Conservation (phyloP, 2,888 invertebrate species). For the Sarcophaga caerulescens region DNA sequence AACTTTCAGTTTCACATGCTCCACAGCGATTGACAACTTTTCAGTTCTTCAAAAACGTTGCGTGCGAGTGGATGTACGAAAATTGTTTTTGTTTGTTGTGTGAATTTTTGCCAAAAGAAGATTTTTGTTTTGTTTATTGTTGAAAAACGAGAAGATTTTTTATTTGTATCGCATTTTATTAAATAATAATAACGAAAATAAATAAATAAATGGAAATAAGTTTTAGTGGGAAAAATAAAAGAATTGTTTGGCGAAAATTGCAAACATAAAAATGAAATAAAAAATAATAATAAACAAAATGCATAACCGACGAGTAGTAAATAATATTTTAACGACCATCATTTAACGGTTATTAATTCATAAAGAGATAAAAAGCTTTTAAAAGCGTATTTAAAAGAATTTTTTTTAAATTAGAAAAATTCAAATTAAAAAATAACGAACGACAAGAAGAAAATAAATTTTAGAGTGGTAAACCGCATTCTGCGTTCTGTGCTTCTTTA, state of each 20-base stretch:
- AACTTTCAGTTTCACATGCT: slow-evolving; percentile 65
- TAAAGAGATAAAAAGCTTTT: neutral
- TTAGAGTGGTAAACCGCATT: neutral
- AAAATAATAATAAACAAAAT: slow-evolving; percentile 21
- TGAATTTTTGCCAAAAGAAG: slow-evolving; percentile 55
- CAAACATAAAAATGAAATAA: slow-evolving; percentile 1
- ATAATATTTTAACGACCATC: neutral
- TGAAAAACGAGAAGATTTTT: slow-evolving; percentile 62
- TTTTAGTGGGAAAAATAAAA: slow-evolving; percentile 55
- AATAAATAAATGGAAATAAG: slow-evolving; percentile 31
- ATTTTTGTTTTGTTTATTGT: slow-evolving; percentile 30
- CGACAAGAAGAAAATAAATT: neutral
- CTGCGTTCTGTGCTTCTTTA: neutral
- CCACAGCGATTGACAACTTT: slow-evolving; percentile 42
- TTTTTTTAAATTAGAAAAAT: neutral
- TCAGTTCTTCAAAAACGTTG: slow-evolving; percentile 65
- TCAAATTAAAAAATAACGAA: slow-evolving; percentile 23
- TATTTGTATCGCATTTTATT: neutral
- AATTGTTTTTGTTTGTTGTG: neutral
- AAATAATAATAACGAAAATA: slow-evolving; percentile 6
- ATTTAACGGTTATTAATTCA: neutral
- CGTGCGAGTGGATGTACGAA: slow-evolving; percentile 56
- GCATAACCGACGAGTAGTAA: neutral
- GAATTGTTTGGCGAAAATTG: slow-evolving; percentile 54
- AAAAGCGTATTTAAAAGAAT: neutral